These are phyloP conservation scores for Gephyroberyx darwinii DNA, from an alignment of 2,797 vertebrate genomes.

Conservation along the genomic window DNA sequence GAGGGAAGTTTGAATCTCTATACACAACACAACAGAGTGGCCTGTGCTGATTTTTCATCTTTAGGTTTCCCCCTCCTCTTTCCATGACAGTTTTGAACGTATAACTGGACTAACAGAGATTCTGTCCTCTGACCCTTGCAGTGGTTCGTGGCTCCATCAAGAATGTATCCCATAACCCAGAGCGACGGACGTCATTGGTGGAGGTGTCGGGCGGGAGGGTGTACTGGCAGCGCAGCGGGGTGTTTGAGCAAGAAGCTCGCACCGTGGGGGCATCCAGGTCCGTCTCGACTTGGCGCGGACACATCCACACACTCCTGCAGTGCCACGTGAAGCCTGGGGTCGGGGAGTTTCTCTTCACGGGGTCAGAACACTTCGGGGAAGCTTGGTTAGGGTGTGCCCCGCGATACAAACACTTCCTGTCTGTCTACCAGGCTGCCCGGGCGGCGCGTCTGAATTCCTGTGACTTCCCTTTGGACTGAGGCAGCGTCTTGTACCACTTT, in stretches of 20 bases:
- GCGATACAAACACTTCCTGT: conserved; percentile 83
- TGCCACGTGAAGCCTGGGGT: conserved; percentile 82
- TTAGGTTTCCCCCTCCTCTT: no score
- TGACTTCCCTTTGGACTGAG: conserved; percentile 82
- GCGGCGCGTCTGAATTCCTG: conserved; percentile 79
- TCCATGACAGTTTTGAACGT: no score
- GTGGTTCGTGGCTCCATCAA: conserved; percentile 84
- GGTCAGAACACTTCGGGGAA: conserved; percentile 86
- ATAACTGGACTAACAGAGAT: not conserved
- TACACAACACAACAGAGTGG: no score
- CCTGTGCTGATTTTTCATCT: no score
- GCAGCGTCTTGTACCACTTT: conserved; percentile 19
- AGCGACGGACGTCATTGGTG: conserved; percentile 75
- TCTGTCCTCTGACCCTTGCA: conserved; percentile 49
- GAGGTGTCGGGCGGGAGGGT: conserved; percentile 72
- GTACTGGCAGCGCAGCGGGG: conserved; percentile 82
- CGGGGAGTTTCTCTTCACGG: conserved; percentile 87
- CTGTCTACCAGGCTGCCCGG: conserved; percentile 78
- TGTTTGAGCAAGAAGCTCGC: conserved; percentile 75
- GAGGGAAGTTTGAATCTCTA: no score
- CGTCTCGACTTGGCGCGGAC: conserved; percentile 72
- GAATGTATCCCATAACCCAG: conserved; percentile 76
- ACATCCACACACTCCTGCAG: conserved; percentile 76
- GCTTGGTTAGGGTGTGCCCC: conserved; percentile 89
- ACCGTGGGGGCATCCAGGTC: conserved; percentile 8